Percentiles rank a stretch among this genome's conserved stretches.
Evolutionary conservation across 2,113 vertebrate species (phyloP).

Genomic region (Rutilus rutilus): DNA sequence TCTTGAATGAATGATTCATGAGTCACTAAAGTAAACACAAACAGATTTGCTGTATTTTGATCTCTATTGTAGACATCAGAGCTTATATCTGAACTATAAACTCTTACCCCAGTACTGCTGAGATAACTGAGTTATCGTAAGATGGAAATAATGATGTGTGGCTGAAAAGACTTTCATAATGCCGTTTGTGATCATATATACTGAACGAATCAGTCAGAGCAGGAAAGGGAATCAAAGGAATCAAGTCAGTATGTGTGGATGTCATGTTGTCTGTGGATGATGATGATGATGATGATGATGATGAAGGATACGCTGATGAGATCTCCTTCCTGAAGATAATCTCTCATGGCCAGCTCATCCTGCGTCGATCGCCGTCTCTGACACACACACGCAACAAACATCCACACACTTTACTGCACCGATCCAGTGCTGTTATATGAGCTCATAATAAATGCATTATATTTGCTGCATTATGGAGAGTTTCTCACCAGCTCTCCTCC

Average conservation of each 20-base stretch:
- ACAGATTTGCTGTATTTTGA: no score
- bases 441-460: no score
- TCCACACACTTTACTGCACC: background rate
- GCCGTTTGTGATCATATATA: background rate
- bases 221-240: background rate
- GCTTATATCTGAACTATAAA: no score
- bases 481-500: slow-evolving; percentile 93
- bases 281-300: background rate
- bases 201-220: background rate
- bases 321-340: slow-evolving; percentile 94
- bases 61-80: no score
- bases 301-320: slow-evolving; percentile 92
- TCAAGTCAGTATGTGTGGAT: no score
- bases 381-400: slow-evolving; percentile 45
- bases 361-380: slow-evolving; percentile 93
- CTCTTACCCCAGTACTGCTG: no score
- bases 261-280: background rate
- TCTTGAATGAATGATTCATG: no score
- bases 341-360: slow-evolving; percentile 95
- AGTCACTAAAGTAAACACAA: no score
- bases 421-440: no score
- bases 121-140: no score
- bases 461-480: no score
- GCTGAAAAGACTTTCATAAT: background rate
- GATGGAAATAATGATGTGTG: no score